Percentiles rank a stretch among this genome's conserved stretches.
These are phyloP conservation scores for Fragum fragum DNA, from an alignment of 2,888 invertebrate species.

Conservation along the genomic window DNA sequence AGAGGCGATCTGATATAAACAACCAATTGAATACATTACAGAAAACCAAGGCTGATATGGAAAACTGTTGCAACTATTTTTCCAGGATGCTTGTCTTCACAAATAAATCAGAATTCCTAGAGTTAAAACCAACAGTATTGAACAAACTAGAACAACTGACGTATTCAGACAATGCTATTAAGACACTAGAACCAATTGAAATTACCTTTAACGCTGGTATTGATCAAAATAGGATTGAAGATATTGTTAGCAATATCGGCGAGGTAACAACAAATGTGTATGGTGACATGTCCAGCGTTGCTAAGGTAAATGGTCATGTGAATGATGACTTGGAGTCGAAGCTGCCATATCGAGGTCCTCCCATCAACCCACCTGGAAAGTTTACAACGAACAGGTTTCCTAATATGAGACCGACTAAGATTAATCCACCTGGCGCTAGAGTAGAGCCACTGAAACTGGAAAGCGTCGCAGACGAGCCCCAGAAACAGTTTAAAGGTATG, in stretches of 20 bases:
- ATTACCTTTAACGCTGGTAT: constrained; percentile 60
- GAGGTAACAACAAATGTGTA: constrained; percentile 54
- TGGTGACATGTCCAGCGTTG: constrained; percentile 14
- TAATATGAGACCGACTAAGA: constrained; percentile 11
- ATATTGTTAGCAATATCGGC: constrained; percentile 64
- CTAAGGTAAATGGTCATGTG: constrained; percentile 13
- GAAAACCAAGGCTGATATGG: constrained; percentile 60
- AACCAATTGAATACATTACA: constrained; percentile 55
- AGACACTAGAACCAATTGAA: constrained; percentile 48
- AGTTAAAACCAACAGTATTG: constrained; percentile 62
- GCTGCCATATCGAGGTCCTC: constrained; percentile 56
- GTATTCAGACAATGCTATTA: constrained; percentile 48
- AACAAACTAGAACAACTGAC: constrained; percentile 57
- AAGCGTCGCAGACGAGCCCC: not conserved
- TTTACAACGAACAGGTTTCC: constrained; percentile 34
- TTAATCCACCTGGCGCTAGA: constrained; percentile 30
- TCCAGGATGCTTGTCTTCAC: constrained; percentile 71
- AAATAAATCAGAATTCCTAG: constrained; percentile 71
- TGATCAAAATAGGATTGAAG: constrained; percentile 57
- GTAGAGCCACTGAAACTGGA: constrained; percentile 52
- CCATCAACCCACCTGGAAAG: constrained; percentile 54
- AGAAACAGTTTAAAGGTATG: constrained; percentile 1
- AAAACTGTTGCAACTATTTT: constrained; percentile 69
- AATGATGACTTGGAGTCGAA: constrained; percentile 7
- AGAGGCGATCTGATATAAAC: constrained; percentile 55